Evolutionary conservation across 2,888 invertebrate species (phyloP).

Genomic region (Trissolcus japonicus): DNA sequence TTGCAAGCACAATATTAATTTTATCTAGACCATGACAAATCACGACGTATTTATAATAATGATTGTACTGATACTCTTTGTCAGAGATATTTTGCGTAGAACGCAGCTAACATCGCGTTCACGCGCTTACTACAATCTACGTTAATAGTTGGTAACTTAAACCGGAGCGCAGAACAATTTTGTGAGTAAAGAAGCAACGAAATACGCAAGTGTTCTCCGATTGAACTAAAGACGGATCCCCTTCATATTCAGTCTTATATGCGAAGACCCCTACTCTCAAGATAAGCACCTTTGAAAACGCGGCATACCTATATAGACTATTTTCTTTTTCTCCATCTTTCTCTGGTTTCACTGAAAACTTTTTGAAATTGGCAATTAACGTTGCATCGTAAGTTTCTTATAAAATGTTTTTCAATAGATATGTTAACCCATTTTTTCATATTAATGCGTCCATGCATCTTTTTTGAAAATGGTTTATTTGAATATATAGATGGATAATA

Average conservation of each 20-base stretch:
- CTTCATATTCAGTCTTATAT: slow-evolving; percentile 75
- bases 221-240: slow-evolving; percentile 73
- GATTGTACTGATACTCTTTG: slow-evolving; percentile 27
- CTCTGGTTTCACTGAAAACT: slow-evolving; percentile 29
- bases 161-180: slow-evolving; percentile 46
- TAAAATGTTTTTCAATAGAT: too few relatives aligned
- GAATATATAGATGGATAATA: too few relatives aligned
- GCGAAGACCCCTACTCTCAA: slow-evolving; percentile 71
- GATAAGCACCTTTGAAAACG: slow-evolving; percentile 63
- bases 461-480: too few relatives aligned
- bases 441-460: too few relatives aligned
- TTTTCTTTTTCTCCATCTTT: slow-evolving; percentile 56
- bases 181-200: slow-evolving; percentile 54
- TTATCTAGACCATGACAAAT: slow-evolving; percentile 5
- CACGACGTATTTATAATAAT: slow-evolving; percentile 37
- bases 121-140: slow-evolving; percentile 53
- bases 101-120: slow-evolving; percentile 39
- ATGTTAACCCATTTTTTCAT: too few relatives aligned
- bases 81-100: slow-evolving; percentile 34
- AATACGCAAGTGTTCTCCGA: slow-evolving; percentile 66
- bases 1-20: slow-evolving; percentile 10
- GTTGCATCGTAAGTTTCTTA: too few relatives aligned
- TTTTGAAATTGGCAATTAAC: too few relatives aligned
- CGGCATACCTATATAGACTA: slow-evolving; percentile 33
- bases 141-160: slow-evolving; percentile 42